Evolutionary conservation across 2,888 invertebrate genomes (phyloP).

Genomic region (Osmoderma eremita): DNA sequence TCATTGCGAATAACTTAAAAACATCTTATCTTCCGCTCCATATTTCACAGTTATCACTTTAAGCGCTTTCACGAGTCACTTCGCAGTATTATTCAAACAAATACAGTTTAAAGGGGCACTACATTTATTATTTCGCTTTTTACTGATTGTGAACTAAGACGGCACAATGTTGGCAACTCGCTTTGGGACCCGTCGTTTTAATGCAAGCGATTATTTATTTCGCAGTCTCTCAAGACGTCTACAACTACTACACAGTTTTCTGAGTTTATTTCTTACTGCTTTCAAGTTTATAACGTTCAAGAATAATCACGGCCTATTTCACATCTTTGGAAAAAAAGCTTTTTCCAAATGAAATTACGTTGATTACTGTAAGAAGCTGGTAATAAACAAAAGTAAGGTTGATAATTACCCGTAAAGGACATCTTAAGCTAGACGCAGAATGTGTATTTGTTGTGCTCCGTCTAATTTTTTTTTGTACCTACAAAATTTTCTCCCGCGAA

Average conservation of each 20-base stretch:
- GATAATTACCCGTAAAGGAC: not conserved
- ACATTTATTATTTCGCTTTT: slow-evolving; percentile 30
- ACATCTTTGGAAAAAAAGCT: not conserved
- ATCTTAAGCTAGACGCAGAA: no score
- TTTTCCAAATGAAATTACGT: no score
- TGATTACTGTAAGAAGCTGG: not conserved
- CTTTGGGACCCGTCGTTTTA: slow-evolving; percentile 10
- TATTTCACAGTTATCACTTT: slow-evolving; percentile 12
- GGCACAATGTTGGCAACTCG: not conserved
- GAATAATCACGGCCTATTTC: not conserved
- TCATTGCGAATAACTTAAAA: not conserved
- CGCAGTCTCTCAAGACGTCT: not conserved
- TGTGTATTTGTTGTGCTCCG: not conserved
- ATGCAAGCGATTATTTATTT: slow-evolving; percentile 22
- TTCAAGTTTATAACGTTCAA: slow-evolving; percentile 3
- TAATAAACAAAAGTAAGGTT: no score
- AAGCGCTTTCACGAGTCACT: slow-evolving; percentile 5
- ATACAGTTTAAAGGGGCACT: slow-evolving; percentile 6
- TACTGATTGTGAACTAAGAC: not conserved
- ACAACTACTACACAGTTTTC: not conserved
- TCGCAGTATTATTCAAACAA: slow-evolving; percentile 5
- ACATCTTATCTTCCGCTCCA: not conserved
- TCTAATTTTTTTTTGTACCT: not conserved
- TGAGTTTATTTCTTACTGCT: not conserved
- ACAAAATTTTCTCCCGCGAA: no score